Percentiles rank a stretch among this genome's conserved stretches.
Conservation (phyloP, 2,888 invertebrate genomes). For the Sylvicola fuscatus region DNA sequence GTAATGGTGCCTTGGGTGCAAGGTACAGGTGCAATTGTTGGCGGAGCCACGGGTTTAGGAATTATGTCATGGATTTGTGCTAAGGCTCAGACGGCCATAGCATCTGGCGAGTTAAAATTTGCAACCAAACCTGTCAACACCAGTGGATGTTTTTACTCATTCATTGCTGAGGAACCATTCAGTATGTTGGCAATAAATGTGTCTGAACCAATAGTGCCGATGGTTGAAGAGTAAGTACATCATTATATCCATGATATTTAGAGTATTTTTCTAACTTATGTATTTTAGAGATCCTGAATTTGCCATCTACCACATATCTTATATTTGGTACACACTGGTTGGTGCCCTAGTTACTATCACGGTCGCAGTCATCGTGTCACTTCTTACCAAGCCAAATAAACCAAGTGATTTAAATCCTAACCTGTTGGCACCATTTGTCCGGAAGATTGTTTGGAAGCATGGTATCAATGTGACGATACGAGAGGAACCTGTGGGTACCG, state of each 20-base stretch:
- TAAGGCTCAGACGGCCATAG: constrained; percentile 31
- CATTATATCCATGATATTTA: neutral
- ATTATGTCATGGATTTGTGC: constrained; percentile 34
- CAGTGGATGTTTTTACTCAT: constrained; percentile 31
- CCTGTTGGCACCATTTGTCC: constrained; percentile 48
- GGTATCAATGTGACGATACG: constrained; percentile 4
- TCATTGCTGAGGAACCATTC: constrained; percentile 19
- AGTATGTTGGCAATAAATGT: constrained; percentile 15
- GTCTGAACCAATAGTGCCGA: constrained; percentile 8
- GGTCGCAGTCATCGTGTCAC: constrained; percentile 31
- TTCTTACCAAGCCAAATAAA: constrained; percentile 29
- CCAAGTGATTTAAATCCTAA: constrained; percentile 32
- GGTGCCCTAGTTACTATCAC: constrained; percentile 34
- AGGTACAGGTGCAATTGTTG: constrained; percentile 32
- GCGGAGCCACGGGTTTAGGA: constrained; percentile 28
- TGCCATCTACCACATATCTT: constrained; percentile 46
- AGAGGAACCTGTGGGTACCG: constrained; percentile 8
- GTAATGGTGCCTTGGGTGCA: constrained; percentile 45
- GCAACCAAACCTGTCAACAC: constrained; percentile 29
- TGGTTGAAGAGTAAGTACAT: constrained; percentile 5
- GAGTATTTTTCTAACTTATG: neutral
- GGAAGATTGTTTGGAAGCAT: constrained; percentile 27
- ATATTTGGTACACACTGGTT: constrained; percentile 54
- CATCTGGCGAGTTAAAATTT: constrained; percentile 27
- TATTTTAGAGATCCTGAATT: constrained; percentile 12